phyloP scores from a whole-genome alignment of 2,797 vertebrate genomes.

The Lutra lutra region DNA sequence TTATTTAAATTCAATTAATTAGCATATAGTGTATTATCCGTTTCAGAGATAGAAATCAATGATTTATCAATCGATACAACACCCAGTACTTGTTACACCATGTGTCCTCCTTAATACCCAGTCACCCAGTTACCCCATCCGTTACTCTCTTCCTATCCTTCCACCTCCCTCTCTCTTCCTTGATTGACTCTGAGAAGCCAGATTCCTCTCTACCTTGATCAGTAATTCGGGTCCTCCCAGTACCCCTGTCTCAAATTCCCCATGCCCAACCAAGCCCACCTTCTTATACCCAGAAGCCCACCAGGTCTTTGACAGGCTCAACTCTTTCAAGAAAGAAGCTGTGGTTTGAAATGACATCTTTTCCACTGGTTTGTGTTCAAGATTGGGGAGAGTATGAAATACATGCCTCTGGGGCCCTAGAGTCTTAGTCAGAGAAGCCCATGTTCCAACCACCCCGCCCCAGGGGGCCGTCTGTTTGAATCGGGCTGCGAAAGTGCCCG shows the following conservation, averaged over 20 bases:
- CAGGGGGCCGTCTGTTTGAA: background rate
- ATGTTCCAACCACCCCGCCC: background rate
- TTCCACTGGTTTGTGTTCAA: background rate
- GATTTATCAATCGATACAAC: background rate
- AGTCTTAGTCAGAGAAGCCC: constrained; percentile 6
- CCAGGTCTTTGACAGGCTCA: background rate
- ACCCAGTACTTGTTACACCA: background rate
- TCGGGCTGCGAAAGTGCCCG: background rate
- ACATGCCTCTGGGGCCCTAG: background rate
- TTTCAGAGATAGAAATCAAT: background rate
- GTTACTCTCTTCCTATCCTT: background rate
- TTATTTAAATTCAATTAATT: background rate
- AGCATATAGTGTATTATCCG: background rate
- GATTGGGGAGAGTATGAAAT: background rate
- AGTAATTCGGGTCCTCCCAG: background rate
- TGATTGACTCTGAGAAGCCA: background rate
- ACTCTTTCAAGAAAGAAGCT: constrained; percentile 28
- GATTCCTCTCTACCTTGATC: background rate
- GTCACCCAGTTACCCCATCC: background rate
- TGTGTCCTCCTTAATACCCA: background rate
- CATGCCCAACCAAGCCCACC: background rate
- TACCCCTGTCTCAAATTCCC: background rate
- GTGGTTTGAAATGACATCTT: background rate
- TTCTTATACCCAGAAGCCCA: constrained; percentile 3
- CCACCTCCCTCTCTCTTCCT: background rate